A percentile compares a stretch with the other conserved stretches of the same genome.
These are phyloP conservation scores for Aphidius gifuensis DNA, from an alignment of 1,140 invertebrate species.

Conservation along the genomic window DNA sequence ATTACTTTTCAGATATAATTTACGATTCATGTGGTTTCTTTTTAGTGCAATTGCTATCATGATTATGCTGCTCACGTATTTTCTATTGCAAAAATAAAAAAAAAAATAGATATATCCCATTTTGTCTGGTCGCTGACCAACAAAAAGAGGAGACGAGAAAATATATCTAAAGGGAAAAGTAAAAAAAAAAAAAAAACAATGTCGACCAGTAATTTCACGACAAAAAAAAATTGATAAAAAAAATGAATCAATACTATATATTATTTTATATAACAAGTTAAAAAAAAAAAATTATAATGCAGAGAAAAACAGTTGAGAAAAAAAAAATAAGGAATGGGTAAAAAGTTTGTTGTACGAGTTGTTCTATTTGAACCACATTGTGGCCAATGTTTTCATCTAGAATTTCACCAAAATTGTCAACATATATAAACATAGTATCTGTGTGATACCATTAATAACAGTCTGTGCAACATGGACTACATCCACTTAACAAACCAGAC, in stretches of 20 bases:
- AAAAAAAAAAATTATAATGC: too few species aligned
- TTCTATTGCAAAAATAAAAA: too few species aligned
- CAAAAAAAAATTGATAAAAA: not conserved
- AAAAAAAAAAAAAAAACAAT: too few species aligned
- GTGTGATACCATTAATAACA: conserved; percentile 52
- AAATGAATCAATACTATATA: conserved; percentile 14
- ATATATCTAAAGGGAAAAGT: conserved; percentile 1
- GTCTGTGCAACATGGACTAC: conserved; percentile 25
- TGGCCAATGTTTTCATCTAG: conserved; percentile 27
- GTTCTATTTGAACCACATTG: conserved; percentile 28
- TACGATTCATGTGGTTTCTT: too few species aligned
- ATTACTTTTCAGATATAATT: too few species aligned
- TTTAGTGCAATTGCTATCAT: too few species aligned
- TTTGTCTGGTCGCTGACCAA: conserved; percentile 35
- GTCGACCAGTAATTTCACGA: not conserved
- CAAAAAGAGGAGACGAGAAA: conserved; percentile 25
- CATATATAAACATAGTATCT: conserved; percentile 26
- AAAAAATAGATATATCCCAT: conserved; percentile 14
- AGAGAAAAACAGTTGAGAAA: not conserved
- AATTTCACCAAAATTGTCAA: conserved; percentile 27
- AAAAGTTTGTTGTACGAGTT: conserved; percentile 15
- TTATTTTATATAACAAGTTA: too few species aligned
- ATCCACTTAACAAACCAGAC: not conserved
- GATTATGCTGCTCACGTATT: too few species aligned
- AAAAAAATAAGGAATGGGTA: not conserved